Conservation (phyloP, 92 coral and sea anemone species). For the Montipora capitata region DNA sequence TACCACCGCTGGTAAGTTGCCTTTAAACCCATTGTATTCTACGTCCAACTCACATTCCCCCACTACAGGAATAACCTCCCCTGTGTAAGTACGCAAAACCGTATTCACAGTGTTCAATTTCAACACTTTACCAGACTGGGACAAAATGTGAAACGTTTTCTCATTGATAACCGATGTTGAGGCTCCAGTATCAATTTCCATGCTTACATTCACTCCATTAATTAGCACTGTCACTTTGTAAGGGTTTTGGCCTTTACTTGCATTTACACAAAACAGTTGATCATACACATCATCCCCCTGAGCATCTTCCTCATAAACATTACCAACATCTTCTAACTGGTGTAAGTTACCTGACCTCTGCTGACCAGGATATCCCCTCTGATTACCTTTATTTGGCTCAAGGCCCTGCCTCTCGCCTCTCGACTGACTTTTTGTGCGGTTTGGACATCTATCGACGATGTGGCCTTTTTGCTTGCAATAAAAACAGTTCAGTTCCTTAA, state of each 20-base stretch:
- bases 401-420: not conserved
- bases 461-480: slow-evolving; percentile 38
- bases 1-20: slow-evolving; percentile 29
- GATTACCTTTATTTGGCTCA: not conserved
- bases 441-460: slow-evolving; percentile 7
- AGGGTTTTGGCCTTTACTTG: slow-evolving; percentile 17
- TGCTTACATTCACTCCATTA: slow-evolving; percentile 25
- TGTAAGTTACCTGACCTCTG: not conserved
- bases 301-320: not conserved
- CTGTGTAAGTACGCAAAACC: too few relatives aligned
- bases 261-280: not conserved
- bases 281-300: not conserved
- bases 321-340: too few relatives aligned
- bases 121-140: not conserved
- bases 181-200: slow-evolving; percentile 68
- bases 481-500: slow-evolving; percentile 41
- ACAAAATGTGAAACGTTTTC: slow-evolving; percentile 2
- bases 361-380: slow-evolving; percentile 4
- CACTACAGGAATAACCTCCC: slow-evolving; percentile 33
- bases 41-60: slow-evolving; percentile 41
- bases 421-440: not conserved
- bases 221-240: slow-evolving; percentile 31
- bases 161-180: slow-evolving; percentile 42
- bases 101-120: too few relatives aligned
- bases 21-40: slow-evolving; percentile 22